These are phyloP conservation scores for Oeneis ivallda DNA, from an alignment of 2,888 invertebrate species.

Conservation along the genomic window DNA sequence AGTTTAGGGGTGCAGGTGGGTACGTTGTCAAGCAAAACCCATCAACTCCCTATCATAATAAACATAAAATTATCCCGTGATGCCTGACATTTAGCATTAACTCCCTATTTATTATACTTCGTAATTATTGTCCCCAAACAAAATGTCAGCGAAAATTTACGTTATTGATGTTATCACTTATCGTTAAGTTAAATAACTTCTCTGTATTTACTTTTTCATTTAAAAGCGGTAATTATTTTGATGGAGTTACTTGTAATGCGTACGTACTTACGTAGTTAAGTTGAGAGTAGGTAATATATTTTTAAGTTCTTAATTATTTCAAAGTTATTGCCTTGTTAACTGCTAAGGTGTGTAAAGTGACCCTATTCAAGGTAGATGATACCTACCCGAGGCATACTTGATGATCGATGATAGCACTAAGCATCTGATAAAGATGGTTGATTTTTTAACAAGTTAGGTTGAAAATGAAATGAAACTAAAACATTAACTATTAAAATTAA, in stretches of 20 bases:
- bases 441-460: too few relatives aligned
- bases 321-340: constrained; percentile 12
- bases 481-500: too few relatives aligned
- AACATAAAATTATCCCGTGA: constrained; percentile 10
- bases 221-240: constrained; percentile 17
- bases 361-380: not conserved
- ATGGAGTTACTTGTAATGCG: constrained; percentile 4
- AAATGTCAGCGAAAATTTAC: constrained; percentile 32
- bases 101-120: constrained; percentile 8
- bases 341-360: not conserved
- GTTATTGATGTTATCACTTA: constrained; percentile 27
- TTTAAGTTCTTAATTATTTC: constrained; percentile 7
- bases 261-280: not conserved
- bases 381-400: too few relatives aligned
- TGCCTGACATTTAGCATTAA: constrained; percentile 9
- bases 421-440: too few relatives aligned
- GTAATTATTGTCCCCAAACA: constrained; percentile 17
- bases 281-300: constrained; percentile 11
- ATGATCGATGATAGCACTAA: too few relatives aligned
- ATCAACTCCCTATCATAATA: not conserved
- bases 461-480: too few relatives aligned
- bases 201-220: constrained; percentile 9
- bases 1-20: not conserved
- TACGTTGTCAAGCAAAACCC: not conserved
- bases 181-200: constrained; percentile 14